Conservation (phyloP, 1,140 invertebrate species). For the Papilio helenus region DNA sequence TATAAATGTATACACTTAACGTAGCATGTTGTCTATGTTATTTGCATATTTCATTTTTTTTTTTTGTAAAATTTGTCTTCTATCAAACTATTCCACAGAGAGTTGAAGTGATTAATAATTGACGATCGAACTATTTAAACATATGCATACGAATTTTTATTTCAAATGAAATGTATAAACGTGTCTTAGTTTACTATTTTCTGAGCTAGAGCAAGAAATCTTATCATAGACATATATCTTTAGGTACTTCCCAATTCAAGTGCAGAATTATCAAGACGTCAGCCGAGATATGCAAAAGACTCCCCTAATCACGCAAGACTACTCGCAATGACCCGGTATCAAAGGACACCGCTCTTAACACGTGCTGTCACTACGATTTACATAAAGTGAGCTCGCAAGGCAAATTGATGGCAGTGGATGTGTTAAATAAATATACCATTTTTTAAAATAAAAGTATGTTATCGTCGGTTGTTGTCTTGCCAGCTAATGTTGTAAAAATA, state of each 20-base stretch:
- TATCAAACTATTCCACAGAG: too few species aligned
- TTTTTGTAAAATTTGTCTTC: too few species aligned
- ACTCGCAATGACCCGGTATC: background rate
- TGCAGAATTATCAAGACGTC: background rate
- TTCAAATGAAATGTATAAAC: too few species aligned
- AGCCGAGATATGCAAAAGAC: background rate
- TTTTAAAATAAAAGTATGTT: too few species aligned
- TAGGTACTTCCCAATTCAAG: background rate
- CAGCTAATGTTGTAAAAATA: too few species aligned
- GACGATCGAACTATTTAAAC: too few species aligned
- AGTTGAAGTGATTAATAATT: too few species aligned
- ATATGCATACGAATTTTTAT: too few species aligned
- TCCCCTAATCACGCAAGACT: background rate
- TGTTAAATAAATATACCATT: background rate
- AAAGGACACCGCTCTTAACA: conserved; percentile 1
- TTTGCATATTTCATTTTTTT: too few species aligned
- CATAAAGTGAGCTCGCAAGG: background rate
- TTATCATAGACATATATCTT: background rate
- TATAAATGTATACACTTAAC: background rate
- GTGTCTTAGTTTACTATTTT: background rate
- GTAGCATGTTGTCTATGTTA: too few species aligned
- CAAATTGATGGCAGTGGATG: background rate
- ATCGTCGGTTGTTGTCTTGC: too few species aligned
- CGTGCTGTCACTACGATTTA: background rate
- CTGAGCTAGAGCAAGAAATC: background rate